Percentiles rank a stretch among this genome's conserved stretches.
phyloP scores from a whole-genome alignment of 2,797 vertebrate species.

The Ambastaia sidthimunki region DNA sequence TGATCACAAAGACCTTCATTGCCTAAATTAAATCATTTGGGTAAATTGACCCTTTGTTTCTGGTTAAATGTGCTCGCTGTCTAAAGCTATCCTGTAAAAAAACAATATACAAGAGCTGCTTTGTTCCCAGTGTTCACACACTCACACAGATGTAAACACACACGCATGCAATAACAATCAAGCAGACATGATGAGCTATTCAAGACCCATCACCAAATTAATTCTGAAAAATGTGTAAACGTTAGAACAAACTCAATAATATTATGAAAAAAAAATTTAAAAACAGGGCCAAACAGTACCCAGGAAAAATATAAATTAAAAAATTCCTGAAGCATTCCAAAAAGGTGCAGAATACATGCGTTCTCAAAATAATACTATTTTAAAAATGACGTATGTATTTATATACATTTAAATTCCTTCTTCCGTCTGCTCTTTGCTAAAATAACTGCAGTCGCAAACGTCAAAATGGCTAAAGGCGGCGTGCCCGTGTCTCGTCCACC shows the following conservation, averaged over 20 bases:
- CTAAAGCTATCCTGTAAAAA: slow-evolving; percentile 58
- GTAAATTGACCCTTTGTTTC: slow-evolving; percentile 74
- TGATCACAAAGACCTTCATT: slow-evolving; percentile 79
- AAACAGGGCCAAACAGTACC: not conserved
- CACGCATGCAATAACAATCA: slow-evolving; percentile 71
- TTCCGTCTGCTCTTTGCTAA: slow-evolving; percentile 51
- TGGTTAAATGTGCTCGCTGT: slow-evolving; percentile 41
- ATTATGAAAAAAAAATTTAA: slow-evolving; percentile 9
- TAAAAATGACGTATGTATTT: not conserved
- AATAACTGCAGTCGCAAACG: slow-evolving; percentile 57
- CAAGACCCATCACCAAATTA: not conserved
- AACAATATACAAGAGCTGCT: slow-evolving; percentile 69
- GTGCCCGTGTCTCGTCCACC: slow-evolving; percentile 68
- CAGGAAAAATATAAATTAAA: not conserved
- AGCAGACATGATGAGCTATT: slow-evolving; percentile 66
- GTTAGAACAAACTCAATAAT: not conserved
- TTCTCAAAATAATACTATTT: not conserved
- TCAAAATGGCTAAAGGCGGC: slow-evolving; percentile 61
- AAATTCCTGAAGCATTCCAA: not conserved
- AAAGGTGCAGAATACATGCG: not conserved
- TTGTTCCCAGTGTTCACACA: slow-evolving; percentile 78
- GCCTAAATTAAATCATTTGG: slow-evolving; percentile 71
- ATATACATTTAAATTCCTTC: slow-evolving; percentile 34
- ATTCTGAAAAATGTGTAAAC: not conserved
- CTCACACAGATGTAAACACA: slow-evolving; percentile 62